These are phyloP conservation scores for Taxidea taxus DNA, from an alignment of 2,113 vertebrate genomes.

Conservation along the genomic window DNA sequence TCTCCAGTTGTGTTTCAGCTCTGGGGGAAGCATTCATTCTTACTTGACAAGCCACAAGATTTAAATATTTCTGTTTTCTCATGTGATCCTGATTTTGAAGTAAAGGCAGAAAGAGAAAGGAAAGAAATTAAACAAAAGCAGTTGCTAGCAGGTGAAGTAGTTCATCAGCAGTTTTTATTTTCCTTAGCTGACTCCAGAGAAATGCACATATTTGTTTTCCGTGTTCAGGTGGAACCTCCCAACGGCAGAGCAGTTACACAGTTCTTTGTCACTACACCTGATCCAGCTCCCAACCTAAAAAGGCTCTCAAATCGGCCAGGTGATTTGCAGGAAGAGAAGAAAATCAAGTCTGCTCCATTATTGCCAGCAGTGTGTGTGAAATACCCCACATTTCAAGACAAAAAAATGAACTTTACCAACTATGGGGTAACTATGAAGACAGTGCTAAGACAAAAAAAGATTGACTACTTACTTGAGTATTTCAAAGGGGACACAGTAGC, in stretches of 20 bases:
- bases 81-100: constrained; percentile 86
- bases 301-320: constrained; percentile 79
- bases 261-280: constrained; percentile 89
- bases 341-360: constrained; percentile 81
- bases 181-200: constrained; percentile 82
- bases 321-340: constrained; percentile 77
- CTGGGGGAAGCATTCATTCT: constrained; percentile 93
- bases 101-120: constrained; percentile 84
- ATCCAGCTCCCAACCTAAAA: constrained; percentile 86
- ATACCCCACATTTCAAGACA: constrained; percentile 88
- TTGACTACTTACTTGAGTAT: constrained; percentile 96
- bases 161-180: constrained; percentile 85
- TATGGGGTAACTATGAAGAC: constrained; percentile 93
- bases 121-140: constrained; percentile 88
- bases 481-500: constrained; percentile 97
- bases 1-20: constrained; percentile 94
- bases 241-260: constrained; percentile 77
- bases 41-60: constrained; percentile 86
- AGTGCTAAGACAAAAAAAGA: constrained; percentile 91
- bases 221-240: constrained; percentile 83
- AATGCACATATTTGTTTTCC: constrained; percentile 88
- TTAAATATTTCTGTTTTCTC: constrained; percentile 85
- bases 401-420: constrained; percentile 83
- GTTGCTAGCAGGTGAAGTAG: constrained; percentile 86
- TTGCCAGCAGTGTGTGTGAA: constrained; percentile 82